Evolutionary conservation across 2,888 invertebrate species (phyloP).

Genomic region (Bursaphelenchus okinawaensis): DNA sequence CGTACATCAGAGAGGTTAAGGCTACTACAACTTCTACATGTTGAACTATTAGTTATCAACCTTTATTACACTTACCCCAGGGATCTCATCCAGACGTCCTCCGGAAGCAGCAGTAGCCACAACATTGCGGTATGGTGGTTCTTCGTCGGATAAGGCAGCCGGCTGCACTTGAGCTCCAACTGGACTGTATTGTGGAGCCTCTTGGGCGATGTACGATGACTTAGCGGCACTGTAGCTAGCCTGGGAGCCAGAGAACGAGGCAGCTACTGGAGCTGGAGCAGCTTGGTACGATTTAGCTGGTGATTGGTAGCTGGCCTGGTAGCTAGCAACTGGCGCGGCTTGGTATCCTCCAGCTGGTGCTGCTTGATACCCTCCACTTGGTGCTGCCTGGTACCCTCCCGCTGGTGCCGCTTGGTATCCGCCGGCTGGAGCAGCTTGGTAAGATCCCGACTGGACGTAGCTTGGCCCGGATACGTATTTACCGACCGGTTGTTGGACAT

Average conservation of each 20-base stretch:
- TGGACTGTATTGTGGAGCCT: background rate
- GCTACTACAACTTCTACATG: too few species aligned
- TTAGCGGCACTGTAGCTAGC: background rate
- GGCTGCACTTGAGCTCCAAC: background rate
- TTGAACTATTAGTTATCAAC: too few species aligned
- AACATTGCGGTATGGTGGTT: background rate
- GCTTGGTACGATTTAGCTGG: background rate
- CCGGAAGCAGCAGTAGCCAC: background rate
- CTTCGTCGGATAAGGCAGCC: background rate
- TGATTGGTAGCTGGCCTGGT: background rate
- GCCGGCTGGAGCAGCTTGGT: background rate
- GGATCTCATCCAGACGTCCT: background rate
- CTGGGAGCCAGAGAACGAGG: background rate
- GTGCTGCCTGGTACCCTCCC: background rate
- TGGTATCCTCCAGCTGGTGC: background rate
- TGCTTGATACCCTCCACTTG: background rate
- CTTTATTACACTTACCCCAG: constrained; percentile 1
- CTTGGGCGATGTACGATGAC: background rate
- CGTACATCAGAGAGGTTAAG: too few species aligned
- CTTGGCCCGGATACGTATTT: background rate
- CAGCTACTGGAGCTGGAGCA: background rate
- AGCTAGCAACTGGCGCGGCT: background rate
- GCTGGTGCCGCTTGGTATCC: background rate
- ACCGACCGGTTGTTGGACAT: background rate
- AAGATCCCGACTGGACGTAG: too few species aligned